Evolutionary conservation across 2,797 vertebrate genomes (phyloP), one percentile per base, ranked within the genome.

Genomic region (Psittacula derbiana): DNA sequence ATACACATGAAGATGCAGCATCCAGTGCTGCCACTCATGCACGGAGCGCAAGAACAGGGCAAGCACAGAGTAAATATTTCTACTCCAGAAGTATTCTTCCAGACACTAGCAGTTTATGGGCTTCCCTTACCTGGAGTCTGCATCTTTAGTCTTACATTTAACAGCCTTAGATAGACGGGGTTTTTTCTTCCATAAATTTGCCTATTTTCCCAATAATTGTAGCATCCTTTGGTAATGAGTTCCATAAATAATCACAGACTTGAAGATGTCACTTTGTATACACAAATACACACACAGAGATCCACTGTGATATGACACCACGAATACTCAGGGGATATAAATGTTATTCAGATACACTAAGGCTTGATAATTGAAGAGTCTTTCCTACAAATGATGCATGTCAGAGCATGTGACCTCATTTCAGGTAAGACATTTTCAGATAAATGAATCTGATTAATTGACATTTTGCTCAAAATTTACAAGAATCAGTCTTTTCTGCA

Each of bases 381-480:
- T 86, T 91, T 91, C 25, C 47, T 84, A 75, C 80, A 91, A 93
- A 91, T 87, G 15, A 93, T 74, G 75, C 38, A 78, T 80, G 81
- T 90, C 92, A 92, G 62, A 47, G 66, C 50, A 92, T 44, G 33
- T 65, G 89, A 91, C 70, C 81, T 96, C 89, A 76, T 94, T 92
- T 92, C 84, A 94, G 85, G 43, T 70, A 90, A 84, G 82, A 57
- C 71, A 70, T 90, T 96, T 86, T 75, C 82, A 92, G 82, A 81
- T 73, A 91, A 92, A 94, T 90, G 52, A 93, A 81, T 41, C 55
- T 80, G 82, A 95, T 92, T 83, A 94, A 93, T 67, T 73, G 93
- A 70, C 73, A 80, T 90, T 92, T 81, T 52, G 31, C 44, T 69
- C 43, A 79, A 91, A 95, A 95, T 90, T 83, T 81, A 78, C 52